Conservation (phyloP, 1,140 invertebrate species). For the Drosophila elegans region DNA sequence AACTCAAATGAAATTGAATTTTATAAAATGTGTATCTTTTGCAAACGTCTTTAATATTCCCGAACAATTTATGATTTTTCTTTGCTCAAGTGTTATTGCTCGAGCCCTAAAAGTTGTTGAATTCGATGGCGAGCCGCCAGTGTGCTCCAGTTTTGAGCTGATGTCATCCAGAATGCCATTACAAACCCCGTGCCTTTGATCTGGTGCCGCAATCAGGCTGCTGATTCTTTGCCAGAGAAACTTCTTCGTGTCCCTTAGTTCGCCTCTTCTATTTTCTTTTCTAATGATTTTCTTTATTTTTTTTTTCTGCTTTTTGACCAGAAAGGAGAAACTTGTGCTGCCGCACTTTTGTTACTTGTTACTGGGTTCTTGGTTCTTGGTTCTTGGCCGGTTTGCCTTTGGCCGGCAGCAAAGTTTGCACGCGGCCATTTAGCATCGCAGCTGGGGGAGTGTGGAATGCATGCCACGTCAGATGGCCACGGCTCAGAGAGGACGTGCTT, state of each 20-base stretch:
- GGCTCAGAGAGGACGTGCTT: conserved; percentile 41
- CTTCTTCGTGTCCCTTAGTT: conserved; percentile 1
- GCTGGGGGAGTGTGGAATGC: conserved; percentile 11
- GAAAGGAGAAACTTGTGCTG: conserved; percentile 27
- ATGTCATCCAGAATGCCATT: conserved; percentile 15
- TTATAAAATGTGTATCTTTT: too few species aligned
- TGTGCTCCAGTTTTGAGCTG: conserved; percentile 23
- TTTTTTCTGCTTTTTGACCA: not conserved
- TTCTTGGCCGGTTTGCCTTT: conserved; percentile 33
- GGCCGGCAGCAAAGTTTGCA: conserved; percentile 37
- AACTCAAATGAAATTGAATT: too few species aligned
- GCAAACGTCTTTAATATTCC: not conserved
- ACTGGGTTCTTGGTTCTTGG: conserved; percentile 20
- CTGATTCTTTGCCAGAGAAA: conserved; percentile 24
- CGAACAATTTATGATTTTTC: not conserved
- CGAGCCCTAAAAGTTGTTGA: conserved; percentile 4
- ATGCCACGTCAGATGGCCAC: conserved; percentile 39
- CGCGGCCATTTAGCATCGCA: conserved; percentile 27
- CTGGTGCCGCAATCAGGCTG: conserved; percentile 26
- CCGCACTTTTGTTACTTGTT: conserved; percentile 45
- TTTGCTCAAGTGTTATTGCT: not conserved
- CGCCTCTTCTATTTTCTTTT: not conserved
- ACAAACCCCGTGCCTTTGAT: conserved; percentile 4
- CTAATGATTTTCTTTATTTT: not conserved
- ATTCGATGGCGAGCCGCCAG: not conserved